A percentile compares a stretch with the other conserved stretches of the same genome.
Conservation (phyloP, 2,888 invertebrate species). For the Oscheius myriophilus region DNA sequence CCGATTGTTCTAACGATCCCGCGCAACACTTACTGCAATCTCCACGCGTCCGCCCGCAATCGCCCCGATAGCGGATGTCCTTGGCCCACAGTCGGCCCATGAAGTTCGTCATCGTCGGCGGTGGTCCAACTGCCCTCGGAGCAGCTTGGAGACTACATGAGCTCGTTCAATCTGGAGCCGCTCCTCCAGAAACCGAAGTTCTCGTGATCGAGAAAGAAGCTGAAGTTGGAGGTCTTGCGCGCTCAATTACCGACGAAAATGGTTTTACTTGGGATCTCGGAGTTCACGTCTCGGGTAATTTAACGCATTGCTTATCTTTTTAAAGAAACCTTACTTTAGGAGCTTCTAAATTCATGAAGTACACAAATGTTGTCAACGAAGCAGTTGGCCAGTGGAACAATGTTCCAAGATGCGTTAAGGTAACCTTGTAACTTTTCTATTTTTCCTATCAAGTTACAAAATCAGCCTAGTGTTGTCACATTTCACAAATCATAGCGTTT, state of each 20-base stretch:
- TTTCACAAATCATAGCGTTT: no score
- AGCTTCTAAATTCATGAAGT: constrained; percentile 33
- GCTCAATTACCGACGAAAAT: constrained; percentile 35
- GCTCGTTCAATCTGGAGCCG: constrained; percentile 26
- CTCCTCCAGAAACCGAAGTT: constrained; percentile 32
- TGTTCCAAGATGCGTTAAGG: constrained; percentile 41
- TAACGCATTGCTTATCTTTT: background rate
- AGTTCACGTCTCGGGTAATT: constrained; percentile 40
- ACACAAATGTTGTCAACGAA: constrained; percentile 32
- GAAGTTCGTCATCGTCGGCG: constrained; percentile 44
- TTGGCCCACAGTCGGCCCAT: constrained; percentile 28
- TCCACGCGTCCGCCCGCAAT: constrained; percentile 16
- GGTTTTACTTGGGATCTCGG: constrained; percentile 48
- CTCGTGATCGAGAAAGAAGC: constrained; percentile 37
- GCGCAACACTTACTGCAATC: no score
- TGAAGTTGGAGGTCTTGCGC: constrained; percentile 40
- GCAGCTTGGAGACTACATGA: constrained; percentile 39
- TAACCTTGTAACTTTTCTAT: background rate
- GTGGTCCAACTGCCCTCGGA: constrained; percentile 48
- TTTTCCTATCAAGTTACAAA: background rate
- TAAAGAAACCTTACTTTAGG: constrained; percentile 17
- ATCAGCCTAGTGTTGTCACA: background rate
- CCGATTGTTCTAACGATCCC: no score
- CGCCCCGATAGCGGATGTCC: constrained; percentile 8
- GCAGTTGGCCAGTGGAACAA: constrained; percentile 39